Conservation (phyloP, 35 echinoderm and acorn worm species). For the Ophioderma brevispina region DNA sequence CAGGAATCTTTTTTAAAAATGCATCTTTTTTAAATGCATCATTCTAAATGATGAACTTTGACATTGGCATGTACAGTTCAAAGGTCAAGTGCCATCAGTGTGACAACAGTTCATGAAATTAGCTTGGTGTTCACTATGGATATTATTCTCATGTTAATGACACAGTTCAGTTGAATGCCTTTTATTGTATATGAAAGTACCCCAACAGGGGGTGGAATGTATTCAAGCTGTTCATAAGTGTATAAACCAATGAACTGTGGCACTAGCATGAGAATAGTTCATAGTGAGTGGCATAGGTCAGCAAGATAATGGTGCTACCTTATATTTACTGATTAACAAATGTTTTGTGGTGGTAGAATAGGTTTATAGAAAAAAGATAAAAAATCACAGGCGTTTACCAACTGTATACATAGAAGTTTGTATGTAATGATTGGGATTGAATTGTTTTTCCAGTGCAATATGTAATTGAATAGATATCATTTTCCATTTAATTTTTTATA, state of each 20-base stretch:
- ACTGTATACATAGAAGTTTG: constrained; percentile 11
- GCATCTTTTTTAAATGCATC: not conserved
- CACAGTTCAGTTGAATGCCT: not conserved
- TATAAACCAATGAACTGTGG: not conserved
- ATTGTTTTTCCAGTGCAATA: constrained; percentile 10
- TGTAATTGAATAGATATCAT: constrained; percentile 15
- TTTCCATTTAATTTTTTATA: constrained; percentile 16
- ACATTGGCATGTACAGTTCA: not conserved
- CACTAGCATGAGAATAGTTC: not conserved
- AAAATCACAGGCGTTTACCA: not conserved
- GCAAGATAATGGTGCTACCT: constrained; percentile 8
- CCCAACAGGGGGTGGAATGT: not conserved
- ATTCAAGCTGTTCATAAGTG: not conserved
- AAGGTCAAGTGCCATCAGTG: not conserved
- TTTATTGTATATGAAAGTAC: not conserved
- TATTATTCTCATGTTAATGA: not conserved
- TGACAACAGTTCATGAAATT: not conserved
- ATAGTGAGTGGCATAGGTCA: not conserved
- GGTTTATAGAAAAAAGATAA: not conserved
- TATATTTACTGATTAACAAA: not conserved
- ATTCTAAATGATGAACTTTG: not conserved
- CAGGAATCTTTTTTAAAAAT: not conserved
- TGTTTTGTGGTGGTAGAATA: not conserved
- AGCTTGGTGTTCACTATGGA: not conserved
- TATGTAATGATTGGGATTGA: constrained; percentile 14